Evolutionary conservation across 2,888 invertebrate species (phyloP), one percentile per base, ranked within the genome.

Genomic region (Pyrocoelia pectoralis): DNA sequence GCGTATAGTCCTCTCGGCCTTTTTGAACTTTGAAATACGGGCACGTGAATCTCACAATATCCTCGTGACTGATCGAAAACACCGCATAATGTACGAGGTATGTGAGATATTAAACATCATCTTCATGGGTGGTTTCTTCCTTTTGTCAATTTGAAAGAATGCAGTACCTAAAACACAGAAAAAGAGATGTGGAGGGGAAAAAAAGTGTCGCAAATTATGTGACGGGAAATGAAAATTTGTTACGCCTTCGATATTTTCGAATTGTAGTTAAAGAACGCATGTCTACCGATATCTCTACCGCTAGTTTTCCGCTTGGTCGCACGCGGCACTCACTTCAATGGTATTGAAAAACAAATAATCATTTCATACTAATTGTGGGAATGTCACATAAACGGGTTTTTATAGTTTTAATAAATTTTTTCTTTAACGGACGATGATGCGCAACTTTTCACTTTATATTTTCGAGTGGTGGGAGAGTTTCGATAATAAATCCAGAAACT

Each of bases 1-100:
- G 24, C 24, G n/a, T 71, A 50, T 54, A 69, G 66, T 43, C 18
- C 57, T 71, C 72, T 71, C 72, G 70, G 73, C 69, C 68, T 71
- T 70, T 64, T 70, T 72, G 73, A 75, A 73, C 75, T 73, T 6
- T 3, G 70, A 73, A 72, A 74, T 2, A 72, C 73, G 70, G 73
- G 75, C 76, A 75, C 75, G 75, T 76, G 74, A 76, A 72, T 71
- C 61, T 65, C 70, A 72, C 72, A 72, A 73, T 70, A 68, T 71
- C 71, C 70, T 74, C 74, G 74, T 74, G 74, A 74, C 74, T 74
- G 71, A 72, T 63, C 54, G 63, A 63, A 63, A 63, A 60, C 59
- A 50, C 56, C 64, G 64, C 51, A 63, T 60, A 60, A 64, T 59
- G 55, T 56, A 64, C 51, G 60, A 52, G 54, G 33, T 50, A 58